These are phyloP conservation scores for Bombus impatiens DNA, from an alignment of 1,140 invertebrate species.

Conservation along the genomic window DNA sequence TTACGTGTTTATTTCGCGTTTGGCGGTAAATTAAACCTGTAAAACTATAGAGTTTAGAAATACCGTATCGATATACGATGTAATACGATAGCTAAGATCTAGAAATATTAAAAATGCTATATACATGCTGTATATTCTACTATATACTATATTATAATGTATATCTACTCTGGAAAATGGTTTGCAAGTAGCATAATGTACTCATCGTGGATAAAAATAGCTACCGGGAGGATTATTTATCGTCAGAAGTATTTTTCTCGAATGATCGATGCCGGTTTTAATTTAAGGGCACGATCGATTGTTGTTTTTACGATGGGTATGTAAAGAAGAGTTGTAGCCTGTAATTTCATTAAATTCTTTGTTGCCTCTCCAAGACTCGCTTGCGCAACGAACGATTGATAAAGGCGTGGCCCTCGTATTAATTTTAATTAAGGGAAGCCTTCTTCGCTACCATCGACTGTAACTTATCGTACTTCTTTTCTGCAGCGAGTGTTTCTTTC, in stretches of 20 bases:
- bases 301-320: not conserved
- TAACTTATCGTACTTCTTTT: constrained; percentile 31
- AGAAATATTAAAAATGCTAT: too few relatives aligned
- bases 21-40: too few relatives aligned
- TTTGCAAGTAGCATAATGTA: too few relatives aligned
- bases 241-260: not conserved
- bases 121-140: too few relatives aligned
- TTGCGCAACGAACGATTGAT: constrained; percentile 33
- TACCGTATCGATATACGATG: too few relatives aligned
- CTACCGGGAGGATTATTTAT: not conserved
- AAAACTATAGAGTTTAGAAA: too few relatives aligned
- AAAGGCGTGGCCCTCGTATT: constrained; percentile 45
- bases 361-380: not conserved
- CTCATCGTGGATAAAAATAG: not conserved
- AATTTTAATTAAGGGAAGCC: constrained; percentile 43
- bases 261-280: constrained; percentile 45
- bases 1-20: not conserved
- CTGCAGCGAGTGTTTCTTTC: not conserved
- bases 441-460: constrained; percentile 6
- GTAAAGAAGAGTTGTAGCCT: constrained; percentile 41
- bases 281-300: constrained; percentile 20
- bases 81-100: too few relatives aligned
- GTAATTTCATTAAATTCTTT: constrained; percentile 42
- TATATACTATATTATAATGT: too few relatives aligned
- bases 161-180: too few relatives aligned